Evolutionary conservation across 2,888 invertebrate genomes (phyloP).

Genomic region (Rapana venosa): DNA sequence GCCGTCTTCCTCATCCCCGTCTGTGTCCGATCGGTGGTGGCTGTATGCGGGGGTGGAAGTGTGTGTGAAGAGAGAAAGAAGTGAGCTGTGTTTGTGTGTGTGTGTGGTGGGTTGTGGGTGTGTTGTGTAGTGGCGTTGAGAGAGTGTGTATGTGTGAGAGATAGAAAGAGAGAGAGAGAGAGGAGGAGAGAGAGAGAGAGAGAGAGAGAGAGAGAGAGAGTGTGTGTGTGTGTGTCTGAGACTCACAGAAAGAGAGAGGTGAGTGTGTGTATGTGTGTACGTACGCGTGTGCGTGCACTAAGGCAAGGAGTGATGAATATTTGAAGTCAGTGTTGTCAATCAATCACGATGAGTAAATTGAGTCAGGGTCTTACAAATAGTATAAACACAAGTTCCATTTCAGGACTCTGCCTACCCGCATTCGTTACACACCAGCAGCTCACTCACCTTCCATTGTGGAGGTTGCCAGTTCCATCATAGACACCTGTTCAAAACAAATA

Average conservation of each 20-base stretch:
- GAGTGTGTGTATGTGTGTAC: not conserved
- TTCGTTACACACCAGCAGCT: too few species aligned
- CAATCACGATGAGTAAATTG: too few species aligned
- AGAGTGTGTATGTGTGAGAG: not conserved
- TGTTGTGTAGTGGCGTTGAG: not conserved
- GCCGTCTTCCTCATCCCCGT: slow-evolving; percentile 62
- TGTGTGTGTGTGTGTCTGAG: not conserved
- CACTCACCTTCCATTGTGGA: too few species aligned
- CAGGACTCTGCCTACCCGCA: too few species aligned
- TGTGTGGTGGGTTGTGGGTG: not conserved
- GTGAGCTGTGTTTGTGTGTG: not conserved
- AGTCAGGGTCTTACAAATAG: too few species aligned
- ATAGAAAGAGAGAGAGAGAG: not conserved
- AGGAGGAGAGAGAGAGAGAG: not conserved
- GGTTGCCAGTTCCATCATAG: too few species aligned
- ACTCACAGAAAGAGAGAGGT: not conserved
- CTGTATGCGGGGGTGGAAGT: too few species aligned
- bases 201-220: not conserved
- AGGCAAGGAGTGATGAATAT: too few species aligned
- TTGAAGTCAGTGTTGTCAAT: too few species aligned
- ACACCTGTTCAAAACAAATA: too few species aligned
- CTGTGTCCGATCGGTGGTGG: slow-evolving; percentile 55
- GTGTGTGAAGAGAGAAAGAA: not conserved
- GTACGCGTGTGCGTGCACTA: not conserved
- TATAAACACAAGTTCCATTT: too few species aligned